These are phyloP conservation scores for Dysdera silvatica DNA, from an alignment of 1,140 invertebrate species.

Conservation along the genomic window DNA sequence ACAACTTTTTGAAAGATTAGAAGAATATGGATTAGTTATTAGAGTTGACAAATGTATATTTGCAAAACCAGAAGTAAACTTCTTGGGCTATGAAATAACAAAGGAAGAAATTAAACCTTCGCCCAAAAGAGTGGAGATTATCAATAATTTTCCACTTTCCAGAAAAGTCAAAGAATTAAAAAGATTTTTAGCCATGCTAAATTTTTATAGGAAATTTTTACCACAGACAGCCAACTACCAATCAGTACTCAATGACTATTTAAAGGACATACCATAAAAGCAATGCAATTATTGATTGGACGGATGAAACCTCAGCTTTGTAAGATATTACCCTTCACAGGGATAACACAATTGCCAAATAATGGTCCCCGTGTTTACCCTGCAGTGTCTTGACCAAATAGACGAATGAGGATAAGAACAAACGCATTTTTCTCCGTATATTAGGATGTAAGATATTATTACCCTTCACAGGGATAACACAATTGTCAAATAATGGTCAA, in stretches of 20 bases:
- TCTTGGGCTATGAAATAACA: not conserved
- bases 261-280: too few relatives aligned
- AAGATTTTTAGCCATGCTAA: conserved; percentile 1
- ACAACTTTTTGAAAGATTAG: not conserved
- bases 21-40: not conserved
- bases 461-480: too few relatives aligned
- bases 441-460: too few relatives aligned
- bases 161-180: not conserved
- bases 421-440: too few relatives aligned
- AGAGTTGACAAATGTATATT: conserved; percentile 7
- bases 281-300: too few relatives aligned
- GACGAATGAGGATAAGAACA: too few relatives aligned
- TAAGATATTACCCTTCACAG: too few relatives aligned
- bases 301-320: too few relatives aligned
- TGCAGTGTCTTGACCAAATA: too few relatives aligned
- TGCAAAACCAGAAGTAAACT: not conserved
- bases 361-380: too few relatives aligned
- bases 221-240: not conserved
- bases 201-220: conserved; percentile 10
- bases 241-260: not conserved
- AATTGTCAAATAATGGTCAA: too few relatives aligned
- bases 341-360: too few relatives aligned
- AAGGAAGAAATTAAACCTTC: not conserved
- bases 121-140: not conserved
- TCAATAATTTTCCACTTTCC: not conserved